These are phyloP conservation scores for Hydropsyche betteni DNA, from an alignment of 2,888 invertebrate species.

Conservation along the genomic window DNA sequence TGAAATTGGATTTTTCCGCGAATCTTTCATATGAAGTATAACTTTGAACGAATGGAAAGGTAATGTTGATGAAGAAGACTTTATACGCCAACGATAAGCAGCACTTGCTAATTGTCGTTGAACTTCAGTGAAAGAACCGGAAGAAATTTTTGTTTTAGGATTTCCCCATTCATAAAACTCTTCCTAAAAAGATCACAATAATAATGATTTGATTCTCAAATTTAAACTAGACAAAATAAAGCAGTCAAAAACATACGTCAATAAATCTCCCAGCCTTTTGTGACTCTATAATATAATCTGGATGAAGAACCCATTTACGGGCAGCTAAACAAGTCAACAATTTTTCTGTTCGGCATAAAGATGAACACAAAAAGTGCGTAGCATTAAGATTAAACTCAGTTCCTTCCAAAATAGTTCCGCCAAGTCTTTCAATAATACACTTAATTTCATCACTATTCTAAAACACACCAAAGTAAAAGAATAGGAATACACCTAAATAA, in stretches of 20 bases:
- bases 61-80: conserved; percentile 61
- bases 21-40: conserved; percentile 68
- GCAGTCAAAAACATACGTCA: conserved; percentile 60
- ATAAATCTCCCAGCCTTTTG: conserved; percentile 69
- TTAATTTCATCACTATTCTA: conserved; percentile 67
- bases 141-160: conserved; percentile 67
- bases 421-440: conserved; percentile 67
- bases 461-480: conserved; percentile 30
- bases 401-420: conserved; percentile 71
- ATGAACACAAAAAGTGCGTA: conserved; percentile 82
- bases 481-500: background rate
- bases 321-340: conserved; percentile 85
- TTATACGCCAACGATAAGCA: conserved; percentile 75
- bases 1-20: conserved; percentile 70
- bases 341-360: conserved; percentile 85
- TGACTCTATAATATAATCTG: conserved; percentile 78
- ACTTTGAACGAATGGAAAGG: conserved; percentile 66
- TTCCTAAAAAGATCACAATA: conserved; percentile 66
- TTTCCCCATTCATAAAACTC: conserved; percentile 89
- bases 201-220: conserved; percentile 10
- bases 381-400: conserved; percentile 68
- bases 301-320: conserved; percentile 90
- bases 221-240: conserved; percentile 19
- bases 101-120: conserved; percentile 68
- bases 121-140: conserved; percentile 56